Evolutionary conservation across 92 coral and sea anemone genomes (phyloP).

Genomic region (Heteractis magnifica): DNA sequence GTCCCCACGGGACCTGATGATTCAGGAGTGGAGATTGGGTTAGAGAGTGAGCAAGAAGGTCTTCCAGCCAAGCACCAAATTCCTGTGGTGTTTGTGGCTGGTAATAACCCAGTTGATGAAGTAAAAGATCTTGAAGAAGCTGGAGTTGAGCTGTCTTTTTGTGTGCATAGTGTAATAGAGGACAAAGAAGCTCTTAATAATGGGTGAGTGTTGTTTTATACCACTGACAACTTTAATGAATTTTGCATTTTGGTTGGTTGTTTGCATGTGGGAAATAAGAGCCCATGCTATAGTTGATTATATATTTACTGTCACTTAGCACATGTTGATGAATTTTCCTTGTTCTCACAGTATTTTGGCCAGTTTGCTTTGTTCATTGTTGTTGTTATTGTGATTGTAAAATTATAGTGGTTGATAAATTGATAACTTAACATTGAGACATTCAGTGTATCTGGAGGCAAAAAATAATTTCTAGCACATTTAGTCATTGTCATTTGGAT

Average conservation of each 20-base stretch:
- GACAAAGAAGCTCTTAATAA: conserved; percentile 30
- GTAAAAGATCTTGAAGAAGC: conserved; percentile 4
- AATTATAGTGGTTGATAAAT: no score
- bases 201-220: neutral
- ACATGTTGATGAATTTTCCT: no score
- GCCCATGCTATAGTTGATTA: no score
- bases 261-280: neutral
- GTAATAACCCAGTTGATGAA: conserved; percentile 14
- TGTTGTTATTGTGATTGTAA: no score
- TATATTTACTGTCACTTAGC: no score
- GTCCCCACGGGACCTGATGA: conserved; percentile 69
- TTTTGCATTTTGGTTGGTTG: neutral
- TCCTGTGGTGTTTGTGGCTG: conserved; percentile 41
- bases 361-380: no score
- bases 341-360: no score
- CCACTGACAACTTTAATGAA: neutral
- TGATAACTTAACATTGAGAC: no score
- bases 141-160: conserved; percentile 39
- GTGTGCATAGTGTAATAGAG: conserved; percentile 50
- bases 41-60: conserved; percentile 82
- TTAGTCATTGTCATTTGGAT: no score
- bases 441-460: no score
- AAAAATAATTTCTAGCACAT: no score
- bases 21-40: conserved; percentile 86
- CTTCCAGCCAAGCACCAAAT: conserved; percentile 11